Percentiles rank a stretch among this genome's conserved stretches.
These are phyloP conservation scores for Montipora capitata DNA, from an alignment of 92 coral and sea anemone species.

Conservation along the genomic window DNA sequence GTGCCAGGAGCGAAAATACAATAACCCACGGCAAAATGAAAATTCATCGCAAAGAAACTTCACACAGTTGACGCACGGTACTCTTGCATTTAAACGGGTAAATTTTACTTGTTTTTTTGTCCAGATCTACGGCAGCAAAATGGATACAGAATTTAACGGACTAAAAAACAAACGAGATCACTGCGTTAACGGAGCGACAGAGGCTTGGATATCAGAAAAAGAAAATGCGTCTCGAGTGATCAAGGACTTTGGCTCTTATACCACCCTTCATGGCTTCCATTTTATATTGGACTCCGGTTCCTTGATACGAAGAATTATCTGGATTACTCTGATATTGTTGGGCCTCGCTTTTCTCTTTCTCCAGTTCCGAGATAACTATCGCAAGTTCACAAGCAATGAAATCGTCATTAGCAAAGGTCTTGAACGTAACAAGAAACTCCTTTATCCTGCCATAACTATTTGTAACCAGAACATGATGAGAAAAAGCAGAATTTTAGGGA, in stretches of 20 bases:
- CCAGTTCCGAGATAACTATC: slow-evolving; percentile 57
- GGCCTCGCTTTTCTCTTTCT: slow-evolving; percentile 38
- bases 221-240: slow-evolving; percentile 31
- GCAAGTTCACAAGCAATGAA: slow-evolving; percentile 30
- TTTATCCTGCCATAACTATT: slow-evolving; percentile 77
- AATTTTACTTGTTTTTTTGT: neutral
- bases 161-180: neutral
- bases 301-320: slow-evolving; percentile 56
- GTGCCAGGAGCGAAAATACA: no score
- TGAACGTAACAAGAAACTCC: slow-evolving; percentile 31
- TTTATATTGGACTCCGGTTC: slow-evolving; percentile 59
- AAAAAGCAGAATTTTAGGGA: slow-evolving; percentile 72
- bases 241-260: slow-evolving; percentile 73
- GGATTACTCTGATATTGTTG: slow-evolving; percentile 61
- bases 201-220: slow-evolving; percentile 20
- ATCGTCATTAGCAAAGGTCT: slow-evolving; percentile 39
- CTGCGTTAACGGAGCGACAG: neutral
- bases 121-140: neutral
- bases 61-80: no score
- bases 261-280: slow-evolving; percentile 83
- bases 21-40: neutral
- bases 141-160: slow-evolving; percentile 36
- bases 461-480: slow-evolving; percentile 83
- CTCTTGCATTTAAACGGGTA: no score
- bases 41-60: no score